Conservation (phyloP, 2,113 vertebrate species). For the Pteruthius melanotis region DNA sequence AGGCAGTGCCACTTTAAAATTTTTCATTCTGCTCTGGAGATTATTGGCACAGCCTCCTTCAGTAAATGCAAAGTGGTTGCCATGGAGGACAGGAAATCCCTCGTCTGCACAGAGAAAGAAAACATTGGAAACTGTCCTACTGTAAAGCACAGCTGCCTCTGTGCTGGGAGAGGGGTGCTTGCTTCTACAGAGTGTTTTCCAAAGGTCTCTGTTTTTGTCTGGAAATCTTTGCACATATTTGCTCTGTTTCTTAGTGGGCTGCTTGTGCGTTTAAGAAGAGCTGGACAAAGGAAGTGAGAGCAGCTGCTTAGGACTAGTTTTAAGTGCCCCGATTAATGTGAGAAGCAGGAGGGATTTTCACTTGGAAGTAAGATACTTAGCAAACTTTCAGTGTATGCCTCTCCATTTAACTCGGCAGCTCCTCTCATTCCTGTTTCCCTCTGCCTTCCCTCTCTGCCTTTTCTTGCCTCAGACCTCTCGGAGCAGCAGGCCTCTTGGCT, state of each 20-base stretch:
- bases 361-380: neutral
- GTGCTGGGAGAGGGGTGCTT: neutral
- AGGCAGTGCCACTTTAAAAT: constrained; percentile 35
- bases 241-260: neutral
- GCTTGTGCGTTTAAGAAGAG: neutral
- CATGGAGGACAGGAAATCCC: constrained; percentile 70
- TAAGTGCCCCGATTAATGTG: constrained; percentile 6
- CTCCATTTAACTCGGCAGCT: neutral
- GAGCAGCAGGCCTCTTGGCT: neutral
- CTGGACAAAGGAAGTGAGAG: neutral
- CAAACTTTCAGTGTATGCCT: neutral
- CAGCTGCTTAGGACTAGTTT: constrained; percentile 3
- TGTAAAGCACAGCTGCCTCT: constrained; percentile 36
- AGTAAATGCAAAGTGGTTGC: constrained; percentile 31
- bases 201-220: neutral
- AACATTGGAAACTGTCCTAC: constrained; percentile 47
- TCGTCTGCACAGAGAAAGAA: constrained; percentile 22
- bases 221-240: neutral
- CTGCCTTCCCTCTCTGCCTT: neutral
- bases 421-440: neutral
- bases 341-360: neutral
- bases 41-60: constrained; percentile 32
- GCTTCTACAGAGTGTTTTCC: neutral
- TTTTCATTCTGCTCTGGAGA: constrained; percentile 3
- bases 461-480: neutral